Conservation (phyloP, 2,113 vertebrate genomes). For the Alligator sinensis region DNA sequence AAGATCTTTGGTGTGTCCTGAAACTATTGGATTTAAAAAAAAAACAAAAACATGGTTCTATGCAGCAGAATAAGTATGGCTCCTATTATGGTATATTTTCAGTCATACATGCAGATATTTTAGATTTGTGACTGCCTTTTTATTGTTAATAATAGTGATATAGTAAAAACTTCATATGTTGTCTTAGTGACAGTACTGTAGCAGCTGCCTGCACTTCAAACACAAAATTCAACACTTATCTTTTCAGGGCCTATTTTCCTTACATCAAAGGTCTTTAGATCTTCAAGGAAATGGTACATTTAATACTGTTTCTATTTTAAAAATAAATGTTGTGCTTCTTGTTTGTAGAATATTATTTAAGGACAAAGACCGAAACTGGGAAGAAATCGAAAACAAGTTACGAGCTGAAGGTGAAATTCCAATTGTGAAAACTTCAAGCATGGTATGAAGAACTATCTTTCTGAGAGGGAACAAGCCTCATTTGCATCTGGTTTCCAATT, state of each 20-base stretch:
- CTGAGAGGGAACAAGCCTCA: background rate
- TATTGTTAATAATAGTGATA: background rate
- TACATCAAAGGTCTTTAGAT: accelerated
- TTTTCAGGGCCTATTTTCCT: background rate
- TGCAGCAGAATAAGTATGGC: background rate
- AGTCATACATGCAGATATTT: background rate
- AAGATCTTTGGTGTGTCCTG: background rate
- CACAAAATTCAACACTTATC: no score
- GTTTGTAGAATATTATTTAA: conserved; percentile 94
- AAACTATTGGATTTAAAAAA: background rate
- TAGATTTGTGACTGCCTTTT: background rate
- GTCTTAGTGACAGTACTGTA: background rate
- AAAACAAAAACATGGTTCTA: background rate
- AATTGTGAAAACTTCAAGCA: conserved; percentile 95
- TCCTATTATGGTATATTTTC: background rate
- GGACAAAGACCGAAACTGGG: conserved; percentile 98
- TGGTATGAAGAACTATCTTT: conserved; percentile 81
- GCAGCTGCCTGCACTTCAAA: background rate
- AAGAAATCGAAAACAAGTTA: conserved; percentile 95
- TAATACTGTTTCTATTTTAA: background rate
- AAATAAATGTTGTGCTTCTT: conserved; percentile 41
- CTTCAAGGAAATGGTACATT: background rate
- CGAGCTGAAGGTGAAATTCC: conserved; percentile 92
- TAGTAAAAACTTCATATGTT: background rate
- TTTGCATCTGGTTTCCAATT: background rate